Evolutionary conservation across 2,888 invertebrate genomes (phyloP).

Genomic region (Andricus quercusramuli): DNA sequence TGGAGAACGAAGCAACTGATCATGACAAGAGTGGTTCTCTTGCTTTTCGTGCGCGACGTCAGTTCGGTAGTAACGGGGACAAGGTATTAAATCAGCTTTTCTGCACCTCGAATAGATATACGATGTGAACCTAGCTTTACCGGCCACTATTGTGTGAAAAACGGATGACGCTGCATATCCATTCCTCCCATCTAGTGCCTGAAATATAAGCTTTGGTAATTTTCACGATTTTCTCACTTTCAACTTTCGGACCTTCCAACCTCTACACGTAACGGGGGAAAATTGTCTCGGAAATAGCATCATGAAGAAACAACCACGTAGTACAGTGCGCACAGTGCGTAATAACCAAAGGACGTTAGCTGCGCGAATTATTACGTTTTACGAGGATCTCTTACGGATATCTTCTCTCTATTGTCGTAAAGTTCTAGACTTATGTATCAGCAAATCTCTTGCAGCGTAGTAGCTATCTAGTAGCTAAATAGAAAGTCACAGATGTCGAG

Average conservation of each 20-base stretch:
- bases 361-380: slow-evolving; percentile 12
- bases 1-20: background rate
- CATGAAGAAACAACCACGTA: background rate
- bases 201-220: slow-evolving; percentile 15
- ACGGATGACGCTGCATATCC: slow-evolving; percentile 21
- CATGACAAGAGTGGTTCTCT: background rate
- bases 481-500: slow-evolving; percentile 1
- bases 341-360: slow-evolving; percentile 21
- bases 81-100: slow-evolving; percentile 18
- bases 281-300: background rate
- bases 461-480: background rate
- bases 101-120: slow-evolving; percentile 20
- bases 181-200: slow-evolving; percentile 1
- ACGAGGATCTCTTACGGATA: background rate
- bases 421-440: slow-evolving; percentile 3
- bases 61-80: background rate
- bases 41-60: background rate
- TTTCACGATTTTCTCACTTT: background rate
- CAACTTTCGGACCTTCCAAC: background rate
- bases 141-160: background rate
- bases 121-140: background rate
- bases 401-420: slow-evolving; percentile 8
- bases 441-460: background rate
- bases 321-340: background rate
- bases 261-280: background rate